Evolutionary conservation across 2,797 vertebrate species (phyloP).

Genomic region (Sebastes hubbsi): DNA sequence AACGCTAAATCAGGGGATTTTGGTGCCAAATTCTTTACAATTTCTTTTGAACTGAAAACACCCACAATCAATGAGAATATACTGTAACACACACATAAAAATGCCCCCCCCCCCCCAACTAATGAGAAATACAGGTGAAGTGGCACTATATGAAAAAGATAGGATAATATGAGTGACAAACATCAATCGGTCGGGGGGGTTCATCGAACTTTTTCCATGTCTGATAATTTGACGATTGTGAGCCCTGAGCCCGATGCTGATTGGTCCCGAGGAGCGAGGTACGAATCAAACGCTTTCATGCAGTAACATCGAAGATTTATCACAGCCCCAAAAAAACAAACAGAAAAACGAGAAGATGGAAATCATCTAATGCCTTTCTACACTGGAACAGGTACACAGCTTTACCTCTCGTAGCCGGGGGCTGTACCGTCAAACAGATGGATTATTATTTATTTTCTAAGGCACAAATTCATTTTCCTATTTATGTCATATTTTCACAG

Average conservation of each 20-base stretch:
- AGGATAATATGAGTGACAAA: conserved; percentile 10
- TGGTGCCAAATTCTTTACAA: conserved; percentile 10
- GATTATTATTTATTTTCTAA: conserved; percentile 64
- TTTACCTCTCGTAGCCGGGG: not conserved
- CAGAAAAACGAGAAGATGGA: not conserved
- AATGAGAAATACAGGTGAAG: conserved; percentile 25
- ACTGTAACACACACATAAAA: conserved; percentile 21
- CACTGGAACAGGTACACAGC: not conserved
- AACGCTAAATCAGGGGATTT: conserved; percentile 8
- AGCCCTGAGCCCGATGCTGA: conserved; percentile 34
- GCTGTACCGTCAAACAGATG: not conserved
- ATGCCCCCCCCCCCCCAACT: not conserved
- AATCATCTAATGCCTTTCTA: not conserved
- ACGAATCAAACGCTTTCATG: conserved; percentile 52
- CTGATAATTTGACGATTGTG: not conserved
- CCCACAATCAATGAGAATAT: conserved; percentile 27
- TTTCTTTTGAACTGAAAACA: conserved; percentile 32
- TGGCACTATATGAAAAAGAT: conserved; percentile 30
- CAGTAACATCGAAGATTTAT: conserved; percentile 42
- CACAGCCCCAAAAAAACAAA: conserved; percentile 15
- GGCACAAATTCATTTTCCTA: conserved; percentile 74
- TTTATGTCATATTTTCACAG: conserved; percentile 23
- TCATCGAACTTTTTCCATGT: conserved; percentile 2
- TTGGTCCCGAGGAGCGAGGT: conserved; percentile 70
- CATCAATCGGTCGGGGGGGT: not conserved